phyloP scores from a whole-genome alignment of 2,797 vertebrate genomes.

The Ctenopoma multispine region DNA sequence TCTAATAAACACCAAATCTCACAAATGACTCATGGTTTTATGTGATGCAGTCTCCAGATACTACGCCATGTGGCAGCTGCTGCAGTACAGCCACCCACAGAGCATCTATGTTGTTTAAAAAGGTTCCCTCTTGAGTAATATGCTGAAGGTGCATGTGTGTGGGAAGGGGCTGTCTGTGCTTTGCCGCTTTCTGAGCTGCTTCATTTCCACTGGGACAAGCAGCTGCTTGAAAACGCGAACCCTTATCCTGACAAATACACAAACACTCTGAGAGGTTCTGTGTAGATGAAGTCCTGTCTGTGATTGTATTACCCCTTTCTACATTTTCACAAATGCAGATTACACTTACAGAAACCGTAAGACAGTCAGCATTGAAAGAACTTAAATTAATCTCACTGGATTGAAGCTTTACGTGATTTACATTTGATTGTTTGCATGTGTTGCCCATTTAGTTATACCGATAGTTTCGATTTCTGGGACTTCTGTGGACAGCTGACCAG shows the following conservation, averaged over 20 bases:
- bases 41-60: conserved; percentile 9
- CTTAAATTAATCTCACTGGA: no score
- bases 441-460: no score
- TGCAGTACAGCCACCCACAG: conserved; percentile 47
- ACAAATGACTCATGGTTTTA: conserved; percentile 23
- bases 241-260: conserved; percentile 41
- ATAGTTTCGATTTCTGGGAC: no score
- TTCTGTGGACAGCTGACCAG: no score
- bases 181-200: conserved; percentile 53
- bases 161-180: conserved; percentile 17
- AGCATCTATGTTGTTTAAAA: conserved; percentile 19
- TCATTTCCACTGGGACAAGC: conserved; percentile 61
- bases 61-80: conserved; percentile 16
- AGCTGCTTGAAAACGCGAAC: conserved; percentile 56
- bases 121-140: conserved; percentile 24
- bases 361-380: neutral
- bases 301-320: neutral
- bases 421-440: no score
- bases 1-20: conserved; percentile 9
- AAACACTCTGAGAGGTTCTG: conserved; percentile 21
- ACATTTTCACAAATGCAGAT: conserved; percentile 4
- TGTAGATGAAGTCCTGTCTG: conserved; percentile 1
- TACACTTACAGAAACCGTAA: neutral
- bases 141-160: conserved; percentile 19
- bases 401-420: no score